phyloP scores from a whole-genome alignment of 2,797 vertebrate species.

The Phalanger gymnotis region DNA sequence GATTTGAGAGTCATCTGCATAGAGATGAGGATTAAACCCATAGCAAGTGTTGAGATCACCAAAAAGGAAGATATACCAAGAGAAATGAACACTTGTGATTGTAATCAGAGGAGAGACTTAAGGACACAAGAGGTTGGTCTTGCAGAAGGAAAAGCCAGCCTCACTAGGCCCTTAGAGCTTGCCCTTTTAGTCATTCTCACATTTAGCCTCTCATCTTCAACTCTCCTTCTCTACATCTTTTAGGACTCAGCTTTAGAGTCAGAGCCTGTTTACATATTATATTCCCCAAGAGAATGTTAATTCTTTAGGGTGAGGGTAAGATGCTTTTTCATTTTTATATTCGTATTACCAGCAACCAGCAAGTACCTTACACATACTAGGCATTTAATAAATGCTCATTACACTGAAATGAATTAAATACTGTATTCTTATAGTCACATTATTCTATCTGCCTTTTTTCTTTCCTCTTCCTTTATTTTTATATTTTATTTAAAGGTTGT shows the following conservation, averaged over 20 bases:
- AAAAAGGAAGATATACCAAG: not conserved
- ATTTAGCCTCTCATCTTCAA: not conserved
- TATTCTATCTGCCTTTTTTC: slow-evolving; percentile 1
- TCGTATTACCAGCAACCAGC: not conserved
- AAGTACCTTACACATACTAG: not conserved
- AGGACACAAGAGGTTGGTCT: not conserved
- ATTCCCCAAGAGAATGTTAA: not conserved
- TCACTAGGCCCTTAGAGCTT: not conserved
- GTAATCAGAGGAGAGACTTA: not conserved
- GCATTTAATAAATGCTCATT: not conserved
- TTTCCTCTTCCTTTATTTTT: slow-evolving; percentile 43
- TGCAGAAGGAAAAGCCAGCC: not conserved
- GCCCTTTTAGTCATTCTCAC: not conserved
- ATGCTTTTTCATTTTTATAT: not conserved
- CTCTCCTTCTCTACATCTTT: not conserved
- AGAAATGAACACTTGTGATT: not conserved
- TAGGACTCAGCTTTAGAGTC: not conserved
- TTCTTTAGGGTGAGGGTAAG: not conserved
- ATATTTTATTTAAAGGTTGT: slow-evolving; percentile 61
- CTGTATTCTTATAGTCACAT: not conserved
- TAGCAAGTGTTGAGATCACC: not conserved
- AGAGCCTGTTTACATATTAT: not conserved
- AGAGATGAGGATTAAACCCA: not conserved
- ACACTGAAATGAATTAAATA: not conserved
- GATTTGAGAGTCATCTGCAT: not conserved